Base-by-base conservation (phyloP, 2,797 vertebrate species). In the Xenops minutus region DNA sequence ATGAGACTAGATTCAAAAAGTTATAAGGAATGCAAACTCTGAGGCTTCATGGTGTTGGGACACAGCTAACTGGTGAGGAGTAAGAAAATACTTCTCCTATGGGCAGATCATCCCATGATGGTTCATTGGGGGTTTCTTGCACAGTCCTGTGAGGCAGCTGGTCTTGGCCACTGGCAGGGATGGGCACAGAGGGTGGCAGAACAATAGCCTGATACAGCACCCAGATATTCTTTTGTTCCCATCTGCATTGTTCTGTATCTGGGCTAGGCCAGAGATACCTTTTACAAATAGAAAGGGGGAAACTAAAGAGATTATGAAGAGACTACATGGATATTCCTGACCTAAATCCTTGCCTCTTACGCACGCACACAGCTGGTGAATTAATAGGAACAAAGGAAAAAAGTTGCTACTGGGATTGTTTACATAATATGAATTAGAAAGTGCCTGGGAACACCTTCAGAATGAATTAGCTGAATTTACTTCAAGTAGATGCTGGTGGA, bases 351-450 rank as follows among this genome's bases (percentile, higher is more conserved):
- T 69, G 58, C 55, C 29, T 89, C 43, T 46, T 3, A 9, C 0
- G 0, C 46, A 72, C 0, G 1, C 88, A 71, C 2, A 2, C 30
- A 26, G 8, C 30, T 63, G 11, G 59, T 56, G 63, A 91, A 84
- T 95, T 95, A 83, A 72, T 43, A 92, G 63, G 79, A 93, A 74
- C 82, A 92, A 90, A 95, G 52, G 59, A 37, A 88, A 92, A 80
- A 86, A 55, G 32, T 76, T 4, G 1, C 51, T 95, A 55, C 30
- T 68, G 48, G 44, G 44, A 54, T 85, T 91, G 76, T 86, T 96
- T 95, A 79, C 55, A 44, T 92, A 94, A 73, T 66, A 56, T 24
- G 41, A 96, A 74, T 92, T 73, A 32, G 75, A 61, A 84, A 93
- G 59, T 0, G 2, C 66, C 63, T 91, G 85, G 76, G 85, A 96